Evolutionary conservation across 2,888 invertebrate species (phyloP).

Genomic region (Troilus luridus): DNA sequence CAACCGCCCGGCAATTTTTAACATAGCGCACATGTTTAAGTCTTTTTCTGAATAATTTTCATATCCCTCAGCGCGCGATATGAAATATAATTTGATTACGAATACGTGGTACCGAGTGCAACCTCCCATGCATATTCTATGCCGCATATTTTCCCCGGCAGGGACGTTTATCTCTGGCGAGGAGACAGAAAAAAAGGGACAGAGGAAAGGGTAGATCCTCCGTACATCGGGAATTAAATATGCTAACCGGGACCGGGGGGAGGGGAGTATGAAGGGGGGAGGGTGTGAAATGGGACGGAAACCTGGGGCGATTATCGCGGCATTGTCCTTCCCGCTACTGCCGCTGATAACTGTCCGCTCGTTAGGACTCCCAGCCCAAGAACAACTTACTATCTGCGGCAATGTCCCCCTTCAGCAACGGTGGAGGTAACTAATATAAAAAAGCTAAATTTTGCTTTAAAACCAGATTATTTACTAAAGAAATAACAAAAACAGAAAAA

Average conservation of each 20-base stretch:
- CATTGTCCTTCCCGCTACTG: constrained; percentile 3
- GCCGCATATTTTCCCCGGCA: constrained; percentile 13
- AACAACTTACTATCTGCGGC: neutral
- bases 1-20: neutral
- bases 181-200: neutral
- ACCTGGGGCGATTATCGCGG: constrained; percentile 12
- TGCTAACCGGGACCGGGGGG: neutral
- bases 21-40: neutral
- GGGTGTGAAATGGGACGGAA: constrained; percentile 49
- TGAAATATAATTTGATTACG: constrained; percentile 7
- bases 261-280: neutral
- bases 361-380: neutral
- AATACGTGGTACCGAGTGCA: neutral
- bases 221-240: constrained; percentile 44
- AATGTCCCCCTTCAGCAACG: neutral
- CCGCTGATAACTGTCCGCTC: constrained; percentile 4
- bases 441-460: too few species aligned
- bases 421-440: neutral
- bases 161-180: neutral
- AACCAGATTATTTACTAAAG: too few species aligned
- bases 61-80: neutral
- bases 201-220: neutral
- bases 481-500: too few species aligned
- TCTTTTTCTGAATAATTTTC: neutral
- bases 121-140: neutral